Conservation (phyloP, 2,797 vertebrate species). For the Aeoliscus strigatus region DNA sequence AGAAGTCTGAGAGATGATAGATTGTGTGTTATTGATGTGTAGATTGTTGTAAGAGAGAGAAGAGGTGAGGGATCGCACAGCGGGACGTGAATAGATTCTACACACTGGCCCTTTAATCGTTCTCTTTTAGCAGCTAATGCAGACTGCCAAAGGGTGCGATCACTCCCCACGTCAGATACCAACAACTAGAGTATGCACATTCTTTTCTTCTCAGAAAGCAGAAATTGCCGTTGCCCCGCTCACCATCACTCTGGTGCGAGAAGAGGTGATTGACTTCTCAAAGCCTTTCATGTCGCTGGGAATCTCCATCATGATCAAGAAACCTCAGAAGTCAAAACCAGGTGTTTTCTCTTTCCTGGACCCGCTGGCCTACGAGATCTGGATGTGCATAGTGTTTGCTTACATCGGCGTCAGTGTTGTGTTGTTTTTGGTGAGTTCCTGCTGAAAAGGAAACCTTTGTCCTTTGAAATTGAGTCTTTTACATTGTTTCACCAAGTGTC, state of each 20-base stretch:
- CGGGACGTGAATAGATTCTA: no score
- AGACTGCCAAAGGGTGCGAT: no score
- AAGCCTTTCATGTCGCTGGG: slow-evolving; percentile 99
- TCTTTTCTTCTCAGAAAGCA: slow-evolving; percentile 85
- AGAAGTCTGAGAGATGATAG: no score
- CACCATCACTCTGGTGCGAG: slow-evolving; percentile 97
- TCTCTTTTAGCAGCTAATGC: no score
- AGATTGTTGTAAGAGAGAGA: no score
- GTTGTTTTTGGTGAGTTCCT: slow-evolving; percentile 92
- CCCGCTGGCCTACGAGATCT: slow-evolving; percentile 97
- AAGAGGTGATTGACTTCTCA: slow-evolving; percentile 99
- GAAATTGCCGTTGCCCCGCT: slow-evolving; percentile 97
- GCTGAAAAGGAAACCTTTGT: no score
- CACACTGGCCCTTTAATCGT: no score
- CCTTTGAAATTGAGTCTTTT: no score
- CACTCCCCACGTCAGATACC: background rate
- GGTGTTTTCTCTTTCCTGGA: slow-evolving; percentile 99
- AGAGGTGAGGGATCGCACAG: no score
- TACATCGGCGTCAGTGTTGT: slow-evolving; percentile 99
- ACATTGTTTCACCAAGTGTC: no score
- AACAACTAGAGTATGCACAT: slow-evolving; percentile 5
- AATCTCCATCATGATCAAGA: slow-evolving; percentile 99
- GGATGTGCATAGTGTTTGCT: slow-evolving; percentile 99
- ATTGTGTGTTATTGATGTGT: no score
- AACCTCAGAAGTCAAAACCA: slow-evolving; percentile 98